Evolutionary conservation across 2,797 vertebrate species (phyloP).

Genomic region (Valencia hispanica): DNA sequence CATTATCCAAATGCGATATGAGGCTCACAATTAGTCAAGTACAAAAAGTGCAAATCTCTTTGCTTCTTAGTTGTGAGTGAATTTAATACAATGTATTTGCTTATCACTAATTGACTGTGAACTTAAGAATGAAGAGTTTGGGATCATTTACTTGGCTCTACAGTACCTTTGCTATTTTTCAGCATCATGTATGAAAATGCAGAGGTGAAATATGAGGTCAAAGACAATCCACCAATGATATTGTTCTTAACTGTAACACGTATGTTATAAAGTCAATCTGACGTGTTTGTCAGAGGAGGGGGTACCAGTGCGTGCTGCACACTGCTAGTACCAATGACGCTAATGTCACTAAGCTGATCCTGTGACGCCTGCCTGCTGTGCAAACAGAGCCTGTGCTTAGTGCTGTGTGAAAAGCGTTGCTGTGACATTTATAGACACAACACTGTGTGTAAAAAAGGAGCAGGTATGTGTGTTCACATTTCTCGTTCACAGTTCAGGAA

Average conservation of each 20-base stretch:
- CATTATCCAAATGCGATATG: neutral
- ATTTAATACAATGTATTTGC: neutral
- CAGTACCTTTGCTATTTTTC: too few relatives aligned
- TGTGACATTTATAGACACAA: slow-evolving; percentile 1
- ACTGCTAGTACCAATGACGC: slow-evolving; percentile 1
- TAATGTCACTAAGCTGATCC: slow-evolving; percentile 2
- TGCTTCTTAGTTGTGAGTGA: neutral
- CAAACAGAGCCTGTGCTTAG: neutral
- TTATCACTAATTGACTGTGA: neutral
- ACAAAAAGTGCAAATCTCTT: neutral
- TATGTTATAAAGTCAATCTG: neutral
- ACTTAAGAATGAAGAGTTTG: too few relatives aligned
- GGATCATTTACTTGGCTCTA: too few relatives aligned
- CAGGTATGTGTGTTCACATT: neutral
- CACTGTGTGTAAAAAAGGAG: slow-evolving; percentile 14
- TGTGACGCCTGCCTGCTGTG: neutral
- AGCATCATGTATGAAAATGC: neutral
- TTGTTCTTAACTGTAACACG: neutral
- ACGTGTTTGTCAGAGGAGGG: neutral
- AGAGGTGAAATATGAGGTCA: neutral
- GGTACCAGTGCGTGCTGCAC: neutral
- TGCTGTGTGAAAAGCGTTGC: neutral
- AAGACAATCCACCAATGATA: slow-evolving; percentile 3
- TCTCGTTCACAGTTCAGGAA: slow-evolving; percentile 4
- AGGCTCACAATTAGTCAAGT: neutral